Conservation (phyloP, 2,888 invertebrate genomes). For the Tolmerus cingulatus region DNA sequence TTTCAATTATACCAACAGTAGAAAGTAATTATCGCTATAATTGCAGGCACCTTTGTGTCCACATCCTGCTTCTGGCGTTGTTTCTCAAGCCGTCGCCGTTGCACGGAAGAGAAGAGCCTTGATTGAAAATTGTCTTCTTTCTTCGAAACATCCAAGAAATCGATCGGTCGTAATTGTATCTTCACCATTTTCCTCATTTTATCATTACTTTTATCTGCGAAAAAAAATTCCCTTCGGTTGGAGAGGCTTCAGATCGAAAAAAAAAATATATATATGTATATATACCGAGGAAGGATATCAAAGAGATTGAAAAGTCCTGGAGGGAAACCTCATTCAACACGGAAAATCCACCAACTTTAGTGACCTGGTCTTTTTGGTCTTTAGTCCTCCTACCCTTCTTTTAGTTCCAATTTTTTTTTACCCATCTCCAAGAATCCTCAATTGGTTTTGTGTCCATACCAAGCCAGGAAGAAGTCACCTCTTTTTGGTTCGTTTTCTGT, state of each 20-base stretch:
- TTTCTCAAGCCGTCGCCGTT: not conserved
- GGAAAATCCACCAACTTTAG: not conserved
- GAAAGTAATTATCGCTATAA: slow-evolving; percentile 36
- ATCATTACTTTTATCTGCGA: slow-evolving; percentile 21
- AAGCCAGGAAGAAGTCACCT: not conserved
- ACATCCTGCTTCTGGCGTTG: not conserved
- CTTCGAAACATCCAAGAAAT: slow-evolving; percentile 12
- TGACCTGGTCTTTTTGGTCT: not conserved
- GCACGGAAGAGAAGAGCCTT: not conserved
- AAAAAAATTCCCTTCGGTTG: not conserved
- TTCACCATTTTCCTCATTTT: slow-evolving; percentile 21
- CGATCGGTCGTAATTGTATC: slow-evolving; percentile 37
- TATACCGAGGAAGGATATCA: slow-evolving; percentile 7
- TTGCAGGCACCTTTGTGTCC: slow-evolving; percentile 25
- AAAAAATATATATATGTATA: not conserved
- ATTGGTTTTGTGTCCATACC: not conserved
- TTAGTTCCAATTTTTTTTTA: not conserved
- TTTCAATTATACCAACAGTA: not conserved
- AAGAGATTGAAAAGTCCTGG: slow-evolving; percentile 33
- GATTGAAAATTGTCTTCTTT: slow-evolving; percentile 33
- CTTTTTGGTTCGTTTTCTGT: not conserved
- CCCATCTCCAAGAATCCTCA: not conserved
- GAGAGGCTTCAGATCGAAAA: not conserved
- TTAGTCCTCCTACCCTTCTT: not conserved
- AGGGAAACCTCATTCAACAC: slow-evolving; percentile 25